Percentiles rank a stretch among this genome's conserved stretches.
Conservation (phyloP, 2,797 vertebrate genomes). For the Alcedo quadribrachys region DNA sequence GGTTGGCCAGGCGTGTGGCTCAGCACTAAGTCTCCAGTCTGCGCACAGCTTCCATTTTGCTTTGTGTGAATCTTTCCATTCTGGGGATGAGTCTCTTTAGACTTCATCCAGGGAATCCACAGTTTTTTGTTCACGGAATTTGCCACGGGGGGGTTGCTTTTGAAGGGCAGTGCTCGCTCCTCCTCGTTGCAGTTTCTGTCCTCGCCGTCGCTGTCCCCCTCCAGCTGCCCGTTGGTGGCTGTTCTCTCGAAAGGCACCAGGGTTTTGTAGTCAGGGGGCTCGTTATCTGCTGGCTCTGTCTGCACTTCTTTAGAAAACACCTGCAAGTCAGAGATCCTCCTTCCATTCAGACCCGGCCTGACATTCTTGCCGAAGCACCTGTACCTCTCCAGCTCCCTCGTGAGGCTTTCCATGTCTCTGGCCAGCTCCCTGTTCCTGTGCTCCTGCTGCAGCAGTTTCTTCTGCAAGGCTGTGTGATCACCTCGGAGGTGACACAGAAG, state of each 20-base stretch:
- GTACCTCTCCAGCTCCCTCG: slow-evolving; percentile 90
- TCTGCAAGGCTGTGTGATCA: slow-evolving; percentile 90
- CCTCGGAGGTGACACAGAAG: slow-evolving; percentile 89
- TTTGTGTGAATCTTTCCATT: slow-evolving; percentile 86
- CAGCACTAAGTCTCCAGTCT: slow-evolving; percentile 88
- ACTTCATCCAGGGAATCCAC: slow-evolving; percentile 87
- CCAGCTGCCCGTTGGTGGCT: slow-evolving; percentile 88
- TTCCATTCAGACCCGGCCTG: slow-evolving; percentile 87
- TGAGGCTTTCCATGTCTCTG: slow-evolving; percentile 93
- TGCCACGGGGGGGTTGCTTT: slow-evolving; percentile 79
- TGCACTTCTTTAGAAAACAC: slow-evolving; percentile 94
- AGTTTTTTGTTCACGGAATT: slow-evolving; percentile 86
- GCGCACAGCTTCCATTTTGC: slow-evolving; percentile 86
- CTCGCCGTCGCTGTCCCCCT: slow-evolving; percentile 83
- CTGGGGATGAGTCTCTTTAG: slow-evolving; percentile 82
- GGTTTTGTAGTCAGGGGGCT: slow-evolving; percentile 84
- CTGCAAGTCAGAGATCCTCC: slow-evolving; percentile 91
- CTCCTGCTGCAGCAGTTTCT: slow-evolving; percentile 93
- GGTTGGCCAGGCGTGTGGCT: slow-evolving; percentile 93
- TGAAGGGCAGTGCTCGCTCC: slow-evolving; percentile 80
- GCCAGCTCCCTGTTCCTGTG: slow-evolving; percentile 91
- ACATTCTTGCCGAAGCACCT: slow-evolving; percentile 91
- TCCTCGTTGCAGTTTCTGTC: slow-evolving; percentile 83
- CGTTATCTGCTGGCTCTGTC: slow-evolving; percentile 86
- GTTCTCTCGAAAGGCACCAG: slow-evolving; percentile 84